A percentile compares a stretch with the other conserved stretches of the same genome.
phyloP scores from a whole-genome alignment of 2,888 invertebrate genomes.

The Salticus scenicus region DNA sequence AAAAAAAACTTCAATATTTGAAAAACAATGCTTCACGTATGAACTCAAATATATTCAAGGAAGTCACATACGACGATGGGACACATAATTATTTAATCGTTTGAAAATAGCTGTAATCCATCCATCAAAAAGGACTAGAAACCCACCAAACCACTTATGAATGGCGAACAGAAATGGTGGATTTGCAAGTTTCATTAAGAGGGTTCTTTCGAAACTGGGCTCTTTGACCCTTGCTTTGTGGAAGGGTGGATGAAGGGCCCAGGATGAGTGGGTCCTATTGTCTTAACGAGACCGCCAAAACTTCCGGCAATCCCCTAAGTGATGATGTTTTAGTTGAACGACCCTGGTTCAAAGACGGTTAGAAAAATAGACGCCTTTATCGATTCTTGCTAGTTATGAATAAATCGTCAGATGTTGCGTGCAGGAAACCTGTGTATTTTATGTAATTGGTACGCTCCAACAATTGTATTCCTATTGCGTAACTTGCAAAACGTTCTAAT shows the following conservation, averaged over 20 bases:
- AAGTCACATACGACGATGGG: background rate
- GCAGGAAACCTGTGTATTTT: background rate
- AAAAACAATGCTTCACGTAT: too few relatives aligned
- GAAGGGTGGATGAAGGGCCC: conserved; percentile 19
- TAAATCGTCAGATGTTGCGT: background rate
- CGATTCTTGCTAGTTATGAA: background rate
- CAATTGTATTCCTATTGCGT: too few relatives aligned
- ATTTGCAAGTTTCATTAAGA: background rate
- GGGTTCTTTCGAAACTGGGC: conserved; percentile 29
- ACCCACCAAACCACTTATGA: conserved; percentile 12
- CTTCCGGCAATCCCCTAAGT: conserved; percentile 19
- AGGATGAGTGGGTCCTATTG: conserved; percentile 11
- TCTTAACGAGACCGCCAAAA: conserved; percentile 12
- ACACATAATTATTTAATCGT: conserved; percentile 9
- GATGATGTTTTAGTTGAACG: conserved; percentile 15
- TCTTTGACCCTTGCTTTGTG: conserved; percentile 42
- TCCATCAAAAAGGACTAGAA: background rate
- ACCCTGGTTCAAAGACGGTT: background rate
- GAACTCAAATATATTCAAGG: background rate
- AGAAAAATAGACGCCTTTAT: background rate
- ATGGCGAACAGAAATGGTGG: background rate
- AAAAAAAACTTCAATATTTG: too few relatives aligned
- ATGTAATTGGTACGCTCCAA: background rate
- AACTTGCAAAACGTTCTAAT: too few relatives aligned
- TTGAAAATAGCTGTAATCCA: background rate